Conservation (phyloP, 2,113 vertebrate species). For the Hemiprocne comata region DNA sequence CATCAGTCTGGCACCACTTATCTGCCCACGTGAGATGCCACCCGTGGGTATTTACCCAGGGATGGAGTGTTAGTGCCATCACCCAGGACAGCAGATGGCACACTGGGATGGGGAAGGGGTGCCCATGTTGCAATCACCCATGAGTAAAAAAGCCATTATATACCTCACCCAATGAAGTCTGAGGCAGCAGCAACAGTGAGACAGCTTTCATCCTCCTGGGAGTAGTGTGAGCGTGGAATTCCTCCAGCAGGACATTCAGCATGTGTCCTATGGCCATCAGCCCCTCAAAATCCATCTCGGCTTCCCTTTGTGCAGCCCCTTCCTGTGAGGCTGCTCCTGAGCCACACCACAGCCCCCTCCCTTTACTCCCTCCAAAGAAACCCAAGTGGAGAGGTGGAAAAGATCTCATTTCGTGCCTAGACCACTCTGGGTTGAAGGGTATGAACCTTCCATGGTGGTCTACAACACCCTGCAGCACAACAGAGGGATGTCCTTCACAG, state of each 20-base stretch:
- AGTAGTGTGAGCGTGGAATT: background rate
- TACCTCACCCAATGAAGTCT: too few relatives aligned
- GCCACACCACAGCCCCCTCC: background rate
- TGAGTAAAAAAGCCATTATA: background rate
- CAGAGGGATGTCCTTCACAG: background rate
- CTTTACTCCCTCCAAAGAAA: background rate
- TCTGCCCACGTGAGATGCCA: accelerated
- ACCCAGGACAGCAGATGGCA: background rate
- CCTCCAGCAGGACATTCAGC: background rate
- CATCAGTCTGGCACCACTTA: accelerated
- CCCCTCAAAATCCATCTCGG: background rate
- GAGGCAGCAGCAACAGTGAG: background rate
- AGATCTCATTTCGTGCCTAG: background rate
- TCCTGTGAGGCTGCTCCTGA: background rate
- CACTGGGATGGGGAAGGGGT: accelerated
- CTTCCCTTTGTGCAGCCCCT: background rate
- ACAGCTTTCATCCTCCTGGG: background rate
- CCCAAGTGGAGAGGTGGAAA: background rate
- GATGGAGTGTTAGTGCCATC: background rate
- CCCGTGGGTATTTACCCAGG: background rate
- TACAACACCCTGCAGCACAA: background rate
- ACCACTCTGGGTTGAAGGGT: background rate
- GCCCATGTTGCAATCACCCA: background rate
- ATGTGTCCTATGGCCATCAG: accelerated
- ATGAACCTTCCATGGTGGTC: background rate